Evolutionary conservation across 2,888 invertebrate species (phyloP), one percentile per base, ranked within the genome.

Genomic region (Pyrochroa serraticornis): DNA sequence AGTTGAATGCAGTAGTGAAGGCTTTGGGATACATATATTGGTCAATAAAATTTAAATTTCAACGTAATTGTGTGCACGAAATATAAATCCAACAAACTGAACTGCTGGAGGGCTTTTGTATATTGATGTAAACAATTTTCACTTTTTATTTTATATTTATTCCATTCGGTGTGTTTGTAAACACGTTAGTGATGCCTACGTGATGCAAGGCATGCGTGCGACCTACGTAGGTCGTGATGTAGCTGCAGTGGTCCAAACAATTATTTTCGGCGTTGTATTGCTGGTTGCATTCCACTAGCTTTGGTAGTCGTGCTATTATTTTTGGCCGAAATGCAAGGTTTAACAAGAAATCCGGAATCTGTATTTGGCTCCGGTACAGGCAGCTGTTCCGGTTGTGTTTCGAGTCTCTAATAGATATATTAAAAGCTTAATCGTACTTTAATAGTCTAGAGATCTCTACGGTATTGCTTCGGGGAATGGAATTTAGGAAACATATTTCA

Each of bases 401-500:
- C 57, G 65, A 63, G 48, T 54, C 58, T 64, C 58, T 64, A 65
- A 67, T 67, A 64, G 61, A 64, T 60, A 67, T 65, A 67, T 66
- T 64, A 67, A 64, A 66, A 55, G 48, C 65, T 60, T 68, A 68
- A 68, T 68, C 66, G 60, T 58, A 61, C 54, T 68, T 68, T 66
- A 65, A 68, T 66, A 63, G 65, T 63, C 56, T 43, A 47, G 50
- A 49, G 51, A 54, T 50, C 50, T 58, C 45, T 22, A 37, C 46
- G 52, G 46, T 43, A 46, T 54, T 37, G 45, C 53, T 53, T 46
- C 34, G n/a, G 52, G 46, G 46, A 52, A 53, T 12, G 30, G 52
- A 52, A 43, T 45, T 55, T 50, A 47, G 51, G 38, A 48, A 46
- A 44, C 46, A 53, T 53, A 53, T 59, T 54, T 59, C 59, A 54